Conservation (phyloP, 2,888 invertebrate genomes). For the Agriotes lineatus region DNA sequence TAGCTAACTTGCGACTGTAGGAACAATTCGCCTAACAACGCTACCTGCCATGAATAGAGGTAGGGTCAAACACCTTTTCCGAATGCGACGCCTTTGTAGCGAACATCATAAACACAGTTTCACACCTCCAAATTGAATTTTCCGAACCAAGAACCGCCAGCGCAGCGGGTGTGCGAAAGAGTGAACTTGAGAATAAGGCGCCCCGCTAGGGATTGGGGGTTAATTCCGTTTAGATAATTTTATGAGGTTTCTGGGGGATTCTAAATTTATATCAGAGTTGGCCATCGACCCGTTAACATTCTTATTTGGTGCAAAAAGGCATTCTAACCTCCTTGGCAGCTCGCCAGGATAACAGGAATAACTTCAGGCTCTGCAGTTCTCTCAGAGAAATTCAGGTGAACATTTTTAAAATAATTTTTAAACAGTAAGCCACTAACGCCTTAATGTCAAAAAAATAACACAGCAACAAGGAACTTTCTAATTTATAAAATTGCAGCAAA, state of each 20-base stretch:
- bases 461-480: too few species aligned
- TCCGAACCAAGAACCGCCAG: not conserved
- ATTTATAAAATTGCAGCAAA: too few species aligned
- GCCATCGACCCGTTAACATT: not conserved
- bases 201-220: not conserved
- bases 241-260: not conserved
- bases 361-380: too few species aligned
- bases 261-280: not conserved
- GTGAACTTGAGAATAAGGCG: not conserved
- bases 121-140: slow-evolving; percentile 9
- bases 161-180: not conserved
- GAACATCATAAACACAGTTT: slow-evolving; percentile 7
- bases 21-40: not conserved
- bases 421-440: not conserved
- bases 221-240: not conserved
- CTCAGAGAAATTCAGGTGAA: too few species aligned
- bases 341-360: not conserved
- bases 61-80: slow-evolving; percentile 9
- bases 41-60: not conserved
- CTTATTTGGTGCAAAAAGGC: not conserved
- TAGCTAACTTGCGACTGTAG: slow-evolving; percentile 9
- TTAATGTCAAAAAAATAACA: too few species aligned
- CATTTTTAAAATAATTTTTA: not conserved
- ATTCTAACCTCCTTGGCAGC: slow-evolving; percentile 4
- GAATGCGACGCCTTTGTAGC: not conserved